These are phyloP conservation scores for Rissa tridactyla DNA, from an alignment of 2,113 vertebrate genomes.

Conservation along the genomic window DNA sequence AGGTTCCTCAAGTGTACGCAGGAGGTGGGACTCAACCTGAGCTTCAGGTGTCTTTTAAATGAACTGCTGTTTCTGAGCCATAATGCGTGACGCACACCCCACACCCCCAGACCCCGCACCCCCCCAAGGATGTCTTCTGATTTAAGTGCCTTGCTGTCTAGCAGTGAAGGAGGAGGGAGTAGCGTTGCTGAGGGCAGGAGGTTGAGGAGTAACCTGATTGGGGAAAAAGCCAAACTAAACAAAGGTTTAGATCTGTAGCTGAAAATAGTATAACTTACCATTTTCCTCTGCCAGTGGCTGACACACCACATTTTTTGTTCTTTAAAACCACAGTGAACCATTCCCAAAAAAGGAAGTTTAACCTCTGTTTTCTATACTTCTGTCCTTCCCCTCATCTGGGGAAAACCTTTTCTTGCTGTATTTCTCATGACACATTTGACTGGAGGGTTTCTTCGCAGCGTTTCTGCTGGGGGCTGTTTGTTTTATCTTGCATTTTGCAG, in stretches of 20 bases:
- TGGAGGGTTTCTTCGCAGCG: background rate
- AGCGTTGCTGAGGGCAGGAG: background rate
- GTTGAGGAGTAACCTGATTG: slow-evolving; percentile 29
- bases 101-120: too few species aligned
- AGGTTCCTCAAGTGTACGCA: fast-evolving
- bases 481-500: slow-evolving; percentile 27
- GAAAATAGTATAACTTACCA: slow-evolving; percentile 30
- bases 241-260: slow-evolving; percentile 27
- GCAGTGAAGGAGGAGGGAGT: background rate
- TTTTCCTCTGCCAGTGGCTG: slow-evolving; percentile 48
- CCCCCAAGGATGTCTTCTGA: background rate
- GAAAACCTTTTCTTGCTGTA: slow-evolving; percentile 18
- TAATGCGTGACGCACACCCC: background rate
- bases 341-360: slow-evolving; percentile 56
- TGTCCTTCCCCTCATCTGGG: background rate
- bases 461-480: slow-evolving; percentile 24
- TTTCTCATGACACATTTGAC: slow-evolving; percentile 29
- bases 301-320: slow-evolving; percentile 42
- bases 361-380: slow-evolving; percentile 31
- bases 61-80: background rate
- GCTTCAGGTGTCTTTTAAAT: background rate
- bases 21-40: background rate
- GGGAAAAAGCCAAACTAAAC: slow-evolving; percentile 53
- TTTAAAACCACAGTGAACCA: slow-evolving; percentile 19
- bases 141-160: background rate